phyloP scores from a whole-genome alignment of 2,888 invertebrate genomes.

The Melanostoma scalare region DNA sequence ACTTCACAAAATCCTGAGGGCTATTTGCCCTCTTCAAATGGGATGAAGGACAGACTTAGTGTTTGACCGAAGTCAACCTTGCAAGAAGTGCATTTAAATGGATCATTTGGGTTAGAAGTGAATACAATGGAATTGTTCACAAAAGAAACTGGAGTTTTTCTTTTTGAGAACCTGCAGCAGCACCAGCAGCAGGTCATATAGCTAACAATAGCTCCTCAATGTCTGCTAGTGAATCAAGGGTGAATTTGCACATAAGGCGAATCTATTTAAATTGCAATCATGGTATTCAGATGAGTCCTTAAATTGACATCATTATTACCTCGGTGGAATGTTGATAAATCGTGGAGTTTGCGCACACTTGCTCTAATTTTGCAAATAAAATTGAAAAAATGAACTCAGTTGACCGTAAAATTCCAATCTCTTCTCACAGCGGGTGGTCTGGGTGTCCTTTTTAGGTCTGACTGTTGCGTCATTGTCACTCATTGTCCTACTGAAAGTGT shows the following conservation, averaged over 20 bases:
- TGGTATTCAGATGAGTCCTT: constrained; percentile 11
- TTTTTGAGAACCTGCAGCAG: constrained; percentile 33
- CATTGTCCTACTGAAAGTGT: constrained; percentile 57
- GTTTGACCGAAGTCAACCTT: constrained; percentile 49
- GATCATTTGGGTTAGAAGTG: constrained; percentile 20
- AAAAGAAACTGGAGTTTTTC: constrained; percentile 11
- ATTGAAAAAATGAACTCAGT: constrained; percentile 16
- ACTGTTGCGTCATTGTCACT: constrained; percentile 65
- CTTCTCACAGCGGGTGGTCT: constrained; percentile 54
- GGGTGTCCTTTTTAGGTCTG: constrained; percentile 31
- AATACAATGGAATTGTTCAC: constrained; percentile 32
- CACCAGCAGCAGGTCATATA: constrained; percentile 45
- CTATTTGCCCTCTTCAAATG: constrained; percentile 25
- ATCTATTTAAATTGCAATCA: constrained; percentile 62
- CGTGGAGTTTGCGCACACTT: constrained; percentile 5
- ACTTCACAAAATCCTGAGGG: constrained; percentile 46
- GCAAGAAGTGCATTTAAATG: constrained; percentile 32
- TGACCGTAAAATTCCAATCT: constrained; percentile 59
- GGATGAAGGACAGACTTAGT: constrained; percentile 39
- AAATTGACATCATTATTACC: constrained; percentile 13
- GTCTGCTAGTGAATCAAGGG: constrained; percentile 29
- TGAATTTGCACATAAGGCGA: constrained; percentile 53
- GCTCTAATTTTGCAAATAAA: constrained; percentile 8
- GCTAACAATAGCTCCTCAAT: neutral
- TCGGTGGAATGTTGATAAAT: neutral